phyloP scores from a whole-genome alignment of 1,140 invertebrate genomes.

The Polypedilum pembai region DNA sequence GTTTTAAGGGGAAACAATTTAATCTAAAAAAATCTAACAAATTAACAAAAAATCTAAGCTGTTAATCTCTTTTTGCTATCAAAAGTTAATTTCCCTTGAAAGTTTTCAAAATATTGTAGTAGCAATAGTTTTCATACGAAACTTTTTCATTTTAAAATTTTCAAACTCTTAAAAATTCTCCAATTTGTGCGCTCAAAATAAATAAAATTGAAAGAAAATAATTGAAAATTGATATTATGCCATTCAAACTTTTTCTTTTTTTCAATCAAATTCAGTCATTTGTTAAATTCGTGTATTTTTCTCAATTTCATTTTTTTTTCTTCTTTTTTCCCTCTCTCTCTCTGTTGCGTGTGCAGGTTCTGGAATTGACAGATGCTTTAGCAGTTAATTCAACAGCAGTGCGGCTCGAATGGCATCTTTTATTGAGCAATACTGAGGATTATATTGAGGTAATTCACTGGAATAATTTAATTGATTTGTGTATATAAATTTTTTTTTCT shows the following conservation, averaged over 20 bases:
- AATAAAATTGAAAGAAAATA: neutral
- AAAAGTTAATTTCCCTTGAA: too few relatives aligned
- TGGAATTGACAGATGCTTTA: conserved; percentile 72
- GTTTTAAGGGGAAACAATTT: too few relatives aligned
- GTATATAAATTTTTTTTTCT: neutral
- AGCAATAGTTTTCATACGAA: too few relatives aligned
- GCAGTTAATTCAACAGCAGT: conserved; percentile 74
- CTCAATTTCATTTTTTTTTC: conserved; percentile 9
- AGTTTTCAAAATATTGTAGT: too few relatives aligned
- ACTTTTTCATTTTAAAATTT: too few relatives aligned
- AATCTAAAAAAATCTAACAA: too few relatives aligned
- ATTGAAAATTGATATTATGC: neutral
- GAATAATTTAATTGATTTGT: conserved; percentile 23
- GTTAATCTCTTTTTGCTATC: too few relatives aligned
- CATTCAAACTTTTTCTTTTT: neutral
- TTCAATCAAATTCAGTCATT: conserved; percentile 9
- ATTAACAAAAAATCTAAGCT: too few relatives aligned
- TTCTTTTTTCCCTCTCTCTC: conserved; percentile 12
- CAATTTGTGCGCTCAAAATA: too few relatives aligned
- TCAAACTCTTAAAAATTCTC: too few relatives aligned
- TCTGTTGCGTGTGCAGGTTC: conserved; percentile 46
- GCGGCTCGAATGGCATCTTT: conserved; percentile 76
- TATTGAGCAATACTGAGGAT: conserved; percentile 39
- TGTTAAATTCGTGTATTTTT: conserved; percentile 13
- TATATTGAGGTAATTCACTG: conserved; percentile 40